These are phyloP conservation scores for Eumerus sabulonum DNA, from an alignment of 2,888 invertebrate genomes.

Conservation along the genomic window DNA sequence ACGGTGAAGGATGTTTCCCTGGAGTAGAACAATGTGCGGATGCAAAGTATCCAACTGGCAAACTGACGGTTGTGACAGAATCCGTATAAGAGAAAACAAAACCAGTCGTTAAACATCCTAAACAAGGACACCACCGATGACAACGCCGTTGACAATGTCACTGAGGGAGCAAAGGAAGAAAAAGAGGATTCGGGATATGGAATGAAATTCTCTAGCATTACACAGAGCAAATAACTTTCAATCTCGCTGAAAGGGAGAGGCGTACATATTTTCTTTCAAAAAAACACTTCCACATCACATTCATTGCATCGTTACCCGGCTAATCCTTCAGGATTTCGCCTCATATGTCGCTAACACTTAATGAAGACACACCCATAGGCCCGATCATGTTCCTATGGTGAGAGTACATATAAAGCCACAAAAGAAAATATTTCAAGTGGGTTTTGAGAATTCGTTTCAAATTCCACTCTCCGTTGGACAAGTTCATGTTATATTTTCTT, in stretches of 20 bases:
- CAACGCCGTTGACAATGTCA: conserved; percentile 22
- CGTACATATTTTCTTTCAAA: too few species aligned
- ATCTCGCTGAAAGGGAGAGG: too few species aligned
- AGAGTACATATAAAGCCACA: too few species aligned
- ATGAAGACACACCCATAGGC: conserved; percentile 6
- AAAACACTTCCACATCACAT: too few species aligned
- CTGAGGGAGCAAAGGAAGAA: conserved; percentile 5
- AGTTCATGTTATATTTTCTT: conserved; percentile 7
- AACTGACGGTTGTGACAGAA: conserved; percentile 52
- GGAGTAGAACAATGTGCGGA: conserved; percentile 3
- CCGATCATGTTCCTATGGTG: too few species aligned
- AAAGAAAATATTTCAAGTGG: too few species aligned
- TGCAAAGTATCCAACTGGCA: conserved; percentile 36
- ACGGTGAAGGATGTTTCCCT: conserved; percentile 54
- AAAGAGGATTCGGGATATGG: conserved; percentile 15
- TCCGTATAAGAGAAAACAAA: conserved; percentile 45
- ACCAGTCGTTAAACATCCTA: conserved; percentile 54
- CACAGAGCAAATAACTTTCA: neutral
- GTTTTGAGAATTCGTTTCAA: conserved; percentile 16
- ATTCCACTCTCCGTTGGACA: neutral
- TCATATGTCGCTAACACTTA: neutral
- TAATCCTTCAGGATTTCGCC: conserved; percentile 7
- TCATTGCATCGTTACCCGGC: too few species aligned
- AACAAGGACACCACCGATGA: conserved; percentile 48
- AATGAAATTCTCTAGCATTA: conserved; percentile 46